phyloP scores from a whole-genome alignment of 2,888 invertebrate genomes.

The Cephus sareptanus region DNA sequence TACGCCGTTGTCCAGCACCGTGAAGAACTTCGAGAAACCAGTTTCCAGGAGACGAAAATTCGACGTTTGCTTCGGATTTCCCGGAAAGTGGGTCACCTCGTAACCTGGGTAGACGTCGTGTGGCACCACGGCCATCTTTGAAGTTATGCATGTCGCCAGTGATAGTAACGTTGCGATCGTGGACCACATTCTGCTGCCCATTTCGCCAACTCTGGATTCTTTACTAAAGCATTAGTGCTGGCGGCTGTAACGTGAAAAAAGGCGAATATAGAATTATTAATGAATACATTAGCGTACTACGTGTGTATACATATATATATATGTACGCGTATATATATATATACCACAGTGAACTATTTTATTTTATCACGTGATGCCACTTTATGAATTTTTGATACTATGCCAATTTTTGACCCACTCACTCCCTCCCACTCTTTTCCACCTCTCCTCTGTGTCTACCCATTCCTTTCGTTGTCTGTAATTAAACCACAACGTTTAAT shows the following conservation, averaged over 20 bases:
- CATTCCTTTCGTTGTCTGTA: neutral
- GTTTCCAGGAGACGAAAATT: conserved; percentile 80
- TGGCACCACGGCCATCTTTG: conserved; percentile 75
- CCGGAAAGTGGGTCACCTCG: conserved; percentile 83
- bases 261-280: neutral
- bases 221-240: conserved; percentile 58
- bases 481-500: neutral
- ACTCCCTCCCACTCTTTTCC: neutral
- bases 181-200: conserved; percentile 53
- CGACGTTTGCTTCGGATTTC: conserved; percentile 68
- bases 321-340: too few species aligned
- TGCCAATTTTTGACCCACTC: neutral
- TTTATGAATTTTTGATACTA: neutral
- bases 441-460: neutral
- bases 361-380: neutral
- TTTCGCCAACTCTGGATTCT: conserved; percentile 21
- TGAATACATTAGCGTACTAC: neutral
- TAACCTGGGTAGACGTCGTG: conserved; percentile 92
- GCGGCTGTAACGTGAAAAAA: conserved; percentile 1
- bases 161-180: conserved; percentile 41
- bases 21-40: conserved; percentile 86
- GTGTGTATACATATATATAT: neutral
- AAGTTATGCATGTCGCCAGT: conserved; percentile 28
- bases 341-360: neutral
- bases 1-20: conserved; percentile 86